phyloP scores from a whole-genome alignment of 1,140 invertebrate species.

The Megalopta genalis region DNA sequence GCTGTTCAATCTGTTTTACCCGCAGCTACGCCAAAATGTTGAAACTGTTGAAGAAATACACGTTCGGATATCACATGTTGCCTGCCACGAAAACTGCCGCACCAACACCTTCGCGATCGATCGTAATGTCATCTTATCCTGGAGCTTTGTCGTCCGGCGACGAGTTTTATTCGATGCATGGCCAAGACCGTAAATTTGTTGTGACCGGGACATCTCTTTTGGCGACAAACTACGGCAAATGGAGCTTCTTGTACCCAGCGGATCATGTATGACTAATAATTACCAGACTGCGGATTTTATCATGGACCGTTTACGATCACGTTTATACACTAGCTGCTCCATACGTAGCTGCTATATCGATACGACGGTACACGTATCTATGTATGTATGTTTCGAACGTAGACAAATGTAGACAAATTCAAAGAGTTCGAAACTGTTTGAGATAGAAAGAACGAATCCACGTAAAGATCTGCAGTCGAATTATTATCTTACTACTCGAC shows the following conservation, averaged over 20 bases:
- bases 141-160: slow-evolving; percentile 92
- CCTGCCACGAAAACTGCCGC: slow-evolving; percentile 72
- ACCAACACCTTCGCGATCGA: slow-evolving; percentile 83
- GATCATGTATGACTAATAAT: slow-evolving; percentile 56
- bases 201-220: slow-evolving; percentile 82
- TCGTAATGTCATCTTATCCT: slow-evolving; percentile 91
- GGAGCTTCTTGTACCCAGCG: slow-evolving; percentile 60
- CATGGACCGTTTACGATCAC: neutral
- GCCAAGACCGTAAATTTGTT: slow-evolving; percentile 80
- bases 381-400: no score
- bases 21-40: slow-evolving; percentile 91
- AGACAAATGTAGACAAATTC: no score
- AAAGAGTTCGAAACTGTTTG: no score
- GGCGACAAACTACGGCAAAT: slow-evolving; percentile 56
- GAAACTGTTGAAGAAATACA: slow-evolving; percentile 93
- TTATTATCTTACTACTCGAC: no score
- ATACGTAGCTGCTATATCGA: no score
- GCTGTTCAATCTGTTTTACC: slow-evolving; percentile 20
- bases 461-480: no score
- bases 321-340: no score
- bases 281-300: neutral
- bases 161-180: slow-evolving; percentile 88
- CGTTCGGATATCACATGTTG: slow-evolving; percentile 87
- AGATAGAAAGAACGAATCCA: no score
- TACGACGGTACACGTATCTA: no score